Base-by-base conservation (phyloP, 2,888 invertebrate species). In the Synanthedon andrenaeformis region DNA sequence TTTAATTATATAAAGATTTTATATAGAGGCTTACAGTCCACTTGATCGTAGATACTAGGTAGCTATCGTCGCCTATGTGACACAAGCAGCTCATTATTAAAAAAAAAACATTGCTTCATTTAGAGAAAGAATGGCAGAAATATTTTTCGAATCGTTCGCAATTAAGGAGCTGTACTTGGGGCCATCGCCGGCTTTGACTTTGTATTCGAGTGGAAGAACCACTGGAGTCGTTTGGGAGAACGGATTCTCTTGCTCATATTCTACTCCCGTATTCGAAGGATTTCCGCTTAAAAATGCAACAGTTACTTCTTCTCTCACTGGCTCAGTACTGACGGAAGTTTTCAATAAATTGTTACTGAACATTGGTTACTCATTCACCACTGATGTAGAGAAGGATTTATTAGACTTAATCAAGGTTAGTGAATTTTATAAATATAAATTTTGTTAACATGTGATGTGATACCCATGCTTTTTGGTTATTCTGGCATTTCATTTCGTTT, bases 381-480 rank as follows among this genome's bases (percentile, higher is more conserved):
- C 96, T 76, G 94, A 93, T 51, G 92, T 92, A 72, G 96, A 96
- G 80, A 90, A 92, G 68, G 96, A 97, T 89, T 92, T 97, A 68
- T 92, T 97, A 56, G 92, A 96, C 70, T 93, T 94, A 79, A 96
- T 97, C 77, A 97, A 97, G 90, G 96, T 96, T 78, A 93, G 93
- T 82, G 87, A 13, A 45, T 12, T 49, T 14, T 17, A 49, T 11
- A 49, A 17, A 3, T 42, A 12, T 41, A 42, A 42, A 11, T 42
- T 45, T 45, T 45, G 12, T 8, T 10, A 35, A 10, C 8, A 35
- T 93, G 63, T 94, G 94, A 89, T 94, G 94, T 83, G 42, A 12
- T 41, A 35, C 35, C 35, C 10, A 35, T 35, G 35, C 0, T 35
- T 10, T 35, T 35, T 35, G 10, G 8, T 2, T 10, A 3, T 35